phyloP scores from a whole-genome alignment of 1,140 invertebrate genomes.

The Sogatella furcifera region DNA sequence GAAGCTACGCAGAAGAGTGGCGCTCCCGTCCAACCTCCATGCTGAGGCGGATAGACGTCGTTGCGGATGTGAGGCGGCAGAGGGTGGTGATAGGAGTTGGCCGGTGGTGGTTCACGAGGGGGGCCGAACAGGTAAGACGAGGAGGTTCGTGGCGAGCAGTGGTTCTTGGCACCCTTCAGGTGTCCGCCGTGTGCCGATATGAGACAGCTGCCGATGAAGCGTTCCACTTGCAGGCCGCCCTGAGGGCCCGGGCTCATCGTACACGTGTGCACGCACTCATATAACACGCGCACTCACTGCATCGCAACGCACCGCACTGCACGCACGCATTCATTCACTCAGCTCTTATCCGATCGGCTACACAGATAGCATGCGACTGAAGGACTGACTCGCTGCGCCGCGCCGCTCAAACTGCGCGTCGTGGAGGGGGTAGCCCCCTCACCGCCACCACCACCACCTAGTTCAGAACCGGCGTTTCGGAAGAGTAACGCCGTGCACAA shows the following conservation, averaged over 20 bases:
- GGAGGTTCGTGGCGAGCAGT: constrained; percentile 15
- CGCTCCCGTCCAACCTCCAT: constrained; percentile 47
- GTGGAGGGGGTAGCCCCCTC: no score
- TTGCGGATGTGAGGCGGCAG: neutral
- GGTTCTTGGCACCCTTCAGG: constrained; percentile 15
- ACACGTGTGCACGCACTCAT: constrained; percentile 5
- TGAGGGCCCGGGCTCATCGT: constrained; percentile 49
- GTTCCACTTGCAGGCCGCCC: constrained; percentile 46
- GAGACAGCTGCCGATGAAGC: constrained; percentile 51
- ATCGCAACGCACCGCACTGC: constrained; percentile 1
- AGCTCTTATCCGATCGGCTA: neutral
- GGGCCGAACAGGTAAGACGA: neutral
- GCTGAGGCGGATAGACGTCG: neutral
- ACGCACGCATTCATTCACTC: neutral
- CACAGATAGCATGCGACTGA: neutral
- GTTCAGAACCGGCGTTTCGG: no score
- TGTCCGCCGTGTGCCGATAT: constrained; percentile 28
- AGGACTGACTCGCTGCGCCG: neutral
- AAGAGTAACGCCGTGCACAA: no score
- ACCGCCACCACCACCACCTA: no score
- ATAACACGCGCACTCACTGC: neutral
- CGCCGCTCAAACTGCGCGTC: neutral
- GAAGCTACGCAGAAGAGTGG: constrained; percentile 52
- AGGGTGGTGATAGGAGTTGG: constrained; percentile 22
- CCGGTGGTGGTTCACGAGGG: constrained; percentile 23